Base-by-base conservation (phyloP, 2,888 invertebrate species). In the Parapristionchus giblindavisi region DNA sequence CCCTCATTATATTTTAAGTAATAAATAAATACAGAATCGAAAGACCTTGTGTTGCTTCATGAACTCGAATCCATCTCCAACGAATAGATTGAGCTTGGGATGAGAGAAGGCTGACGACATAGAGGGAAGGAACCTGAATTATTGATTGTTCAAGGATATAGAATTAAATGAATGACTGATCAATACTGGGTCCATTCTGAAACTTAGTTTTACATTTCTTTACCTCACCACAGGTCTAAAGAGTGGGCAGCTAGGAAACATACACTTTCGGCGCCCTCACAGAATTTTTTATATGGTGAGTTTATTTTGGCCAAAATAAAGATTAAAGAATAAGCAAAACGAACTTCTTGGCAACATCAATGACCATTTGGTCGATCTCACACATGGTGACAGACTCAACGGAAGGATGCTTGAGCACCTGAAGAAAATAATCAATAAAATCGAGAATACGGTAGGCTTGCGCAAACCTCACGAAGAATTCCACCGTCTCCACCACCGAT, bases 401-500 rank as follows among this genome's bases (percentile, higher is more conserved):
- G 76, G 91, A 89, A 0, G 95, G 94, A 89, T 97, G 96, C 89
- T 98, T 98, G 1, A 93, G 92, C 0, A 96, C 82, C 72, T 72
- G 60, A 3, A 61, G 14, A 34, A 40, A 65, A 43, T 8, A 36
- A 43, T 36, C 43, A 24, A 27, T 61, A 38, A 38, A 5, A 8
- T 21, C 3, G 24, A 17, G 52, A 11, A 11, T 36, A 61, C 61
- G 38, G 24, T 65, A 27, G 43, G 3, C 43, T n/a, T 43, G 34
- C 60, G 60, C 43, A 5, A 17, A 60, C 94, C 89, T 99, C 99
- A 14, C 98, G 91, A 0, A 95, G 94, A 4, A 97, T 96, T 0
- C 98, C 99, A 0, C 98, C 99, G 89, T 99, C 98, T 0, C 98
- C 99, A 0, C 98, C 99, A 0, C 99, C 98, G 29, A 99, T 94